phyloP scores from a whole-genome alignment of 2,113 vertebrate genomes.

The Petroica traversi region DNA sequence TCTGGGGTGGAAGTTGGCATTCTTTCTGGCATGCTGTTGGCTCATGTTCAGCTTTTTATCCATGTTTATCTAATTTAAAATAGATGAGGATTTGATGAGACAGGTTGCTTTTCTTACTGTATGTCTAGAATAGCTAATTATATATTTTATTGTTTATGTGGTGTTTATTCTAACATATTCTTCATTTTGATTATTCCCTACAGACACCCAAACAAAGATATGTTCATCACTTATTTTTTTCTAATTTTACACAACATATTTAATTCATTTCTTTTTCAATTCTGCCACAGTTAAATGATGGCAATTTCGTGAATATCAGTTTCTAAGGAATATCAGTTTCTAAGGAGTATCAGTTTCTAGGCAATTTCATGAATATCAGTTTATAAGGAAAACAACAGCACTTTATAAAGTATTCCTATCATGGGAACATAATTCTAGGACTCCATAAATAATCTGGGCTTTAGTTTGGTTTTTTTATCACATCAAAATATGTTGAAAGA shows the following conservation, averaged over 20 bases:
- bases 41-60: neutral
- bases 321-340: neutral
- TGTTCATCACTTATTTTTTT: neutral
- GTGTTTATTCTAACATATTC: neutral
- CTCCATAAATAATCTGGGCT: neutral
- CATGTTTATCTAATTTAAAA: constrained; percentile 12
- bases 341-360: neutral
- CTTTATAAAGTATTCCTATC: neutral
- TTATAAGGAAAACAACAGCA: neutral
- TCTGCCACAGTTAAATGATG: neutral
- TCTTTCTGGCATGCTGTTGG: neutral
- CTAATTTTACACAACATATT: neutral
- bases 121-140: neutral
- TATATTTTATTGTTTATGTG: neutral
- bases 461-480: neutral
- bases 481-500: neutral
- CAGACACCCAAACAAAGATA: neutral
- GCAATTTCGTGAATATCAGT: neutral
- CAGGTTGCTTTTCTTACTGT: neutral
- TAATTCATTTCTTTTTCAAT: neutral
- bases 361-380: neutral
- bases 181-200: neutral
- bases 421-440: neutral
- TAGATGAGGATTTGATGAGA: neutral
- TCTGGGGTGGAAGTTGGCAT: neutral